Percentiles rank a stretch among this genome's conserved stretches.
Conservation (phyloP, 2,888 invertebrate genomes). For the Ectemnius lituratus region DNA sequence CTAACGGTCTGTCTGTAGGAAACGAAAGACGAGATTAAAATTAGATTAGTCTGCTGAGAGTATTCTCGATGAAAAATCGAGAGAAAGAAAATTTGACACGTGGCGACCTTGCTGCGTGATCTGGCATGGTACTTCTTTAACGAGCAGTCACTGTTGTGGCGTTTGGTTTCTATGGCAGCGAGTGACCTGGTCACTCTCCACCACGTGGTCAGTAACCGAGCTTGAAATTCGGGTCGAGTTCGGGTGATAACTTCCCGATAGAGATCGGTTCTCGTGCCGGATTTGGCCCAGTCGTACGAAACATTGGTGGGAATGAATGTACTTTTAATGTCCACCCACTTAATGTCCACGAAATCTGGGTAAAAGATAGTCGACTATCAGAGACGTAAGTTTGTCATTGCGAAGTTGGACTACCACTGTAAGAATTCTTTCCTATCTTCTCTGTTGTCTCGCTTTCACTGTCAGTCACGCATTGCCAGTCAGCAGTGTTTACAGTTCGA, state of each 20-base stretch:
- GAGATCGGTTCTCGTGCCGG: constrained; percentile 42
- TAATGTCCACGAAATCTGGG: constrained; percentile 23
- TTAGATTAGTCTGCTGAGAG: too few species aligned
- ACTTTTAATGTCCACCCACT: constrained; percentile 25
- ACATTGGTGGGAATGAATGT: constrained; percentile 22
- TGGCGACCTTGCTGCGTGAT: constrained; percentile 71
- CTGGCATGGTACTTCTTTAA: constrained; percentile 61
- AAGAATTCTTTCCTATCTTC: background rate
- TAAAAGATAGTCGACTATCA: background rate
- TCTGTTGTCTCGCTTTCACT: constrained; percentile 8
- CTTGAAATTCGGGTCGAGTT: constrained; percentile 59
- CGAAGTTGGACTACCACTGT: constrained; percentile 9
- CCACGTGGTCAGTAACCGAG: constrained; percentile 73
- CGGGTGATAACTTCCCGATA: constrained; percentile 42
- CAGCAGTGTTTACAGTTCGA: constrained; percentile 33
- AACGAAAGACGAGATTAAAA: too few species aligned
- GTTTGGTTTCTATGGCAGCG: constrained; percentile 72
- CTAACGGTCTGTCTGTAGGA: too few species aligned
- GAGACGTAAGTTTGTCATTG: background rate
- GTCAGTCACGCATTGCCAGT: constrained; percentile 36
- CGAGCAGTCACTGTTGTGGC: constrained; percentile 69
- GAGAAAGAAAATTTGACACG: constrained; percentile 47
- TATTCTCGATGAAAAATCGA: background rate
- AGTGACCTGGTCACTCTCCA: constrained; percentile 75
- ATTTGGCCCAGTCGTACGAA: constrained; percentile 9